A percentile compares a stretch with the other conserved stretches of the same genome.
These are phyloP conservation scores for Casuarius casuarius DNA, from an alignment of 2,113 vertebrate species.

Conservation along the genomic window DNA sequence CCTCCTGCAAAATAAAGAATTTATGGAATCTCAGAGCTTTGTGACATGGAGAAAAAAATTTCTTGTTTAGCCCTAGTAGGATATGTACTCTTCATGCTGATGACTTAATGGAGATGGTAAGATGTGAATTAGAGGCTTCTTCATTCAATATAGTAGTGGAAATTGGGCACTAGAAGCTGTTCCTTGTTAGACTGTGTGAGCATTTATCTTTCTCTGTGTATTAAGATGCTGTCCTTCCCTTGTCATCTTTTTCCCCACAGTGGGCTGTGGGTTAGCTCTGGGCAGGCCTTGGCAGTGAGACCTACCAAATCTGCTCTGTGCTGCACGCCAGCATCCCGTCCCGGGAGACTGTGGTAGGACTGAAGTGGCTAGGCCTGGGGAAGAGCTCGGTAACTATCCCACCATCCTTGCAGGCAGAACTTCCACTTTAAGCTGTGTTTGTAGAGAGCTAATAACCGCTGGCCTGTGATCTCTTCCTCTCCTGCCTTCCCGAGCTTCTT, in stretches of 20 bases:
- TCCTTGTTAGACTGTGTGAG: neutral
- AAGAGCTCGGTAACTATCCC: neutral
- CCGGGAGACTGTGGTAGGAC: neutral
- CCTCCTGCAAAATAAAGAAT: neutral
- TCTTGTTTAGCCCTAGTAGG: neutral
- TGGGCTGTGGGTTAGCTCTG: neutral
- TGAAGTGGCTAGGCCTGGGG: neutral
- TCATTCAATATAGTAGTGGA: neutral
- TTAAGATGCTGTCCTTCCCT: neutral
- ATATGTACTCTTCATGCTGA: neutral
- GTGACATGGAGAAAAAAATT: neutral
- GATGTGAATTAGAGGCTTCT: neutral
- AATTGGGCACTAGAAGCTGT: neutral
- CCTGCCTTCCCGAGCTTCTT: accelerated
- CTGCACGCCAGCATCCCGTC: neutral
- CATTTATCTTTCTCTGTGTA: neutral
- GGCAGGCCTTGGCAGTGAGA: neutral
- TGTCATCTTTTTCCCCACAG: neutral
- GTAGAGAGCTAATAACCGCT: neutral
- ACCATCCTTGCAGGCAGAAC: neutral
- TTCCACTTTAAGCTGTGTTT: neutral
- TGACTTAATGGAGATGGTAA: neutral
- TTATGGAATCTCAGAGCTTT: neutral
- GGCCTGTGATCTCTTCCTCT: neutral
- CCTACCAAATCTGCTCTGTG: neutral